Percentiles rank a stretch among this genome's conserved stretches.
Conservation (phyloP, 1,140 invertebrate species). For the Phenacoccus solenopsis region DNA sequence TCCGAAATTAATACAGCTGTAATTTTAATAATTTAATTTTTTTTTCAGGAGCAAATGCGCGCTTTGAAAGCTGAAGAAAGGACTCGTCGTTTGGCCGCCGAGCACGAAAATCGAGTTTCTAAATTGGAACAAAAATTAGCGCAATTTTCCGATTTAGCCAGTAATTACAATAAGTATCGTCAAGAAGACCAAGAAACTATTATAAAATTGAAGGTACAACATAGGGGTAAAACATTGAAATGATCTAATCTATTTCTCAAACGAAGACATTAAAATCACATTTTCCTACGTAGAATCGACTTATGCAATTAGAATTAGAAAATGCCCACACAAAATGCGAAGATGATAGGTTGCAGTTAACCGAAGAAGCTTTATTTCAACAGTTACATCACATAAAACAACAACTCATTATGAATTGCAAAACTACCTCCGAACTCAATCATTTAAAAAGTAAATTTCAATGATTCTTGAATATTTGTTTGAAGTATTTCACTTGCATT, state of each 20-base stretch:
- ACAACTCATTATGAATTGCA: constrained; percentile 31
- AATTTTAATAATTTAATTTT: constrained; percentile 13
- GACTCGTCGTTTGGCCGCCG: constrained; percentile 46
- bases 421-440: constrained; percentile 34
- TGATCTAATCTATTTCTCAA: constrained; percentile 6
- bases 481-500: neutral
- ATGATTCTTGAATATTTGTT: neutral
- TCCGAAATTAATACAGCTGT: neutral
- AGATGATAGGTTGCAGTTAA: constrained; percentile 14
- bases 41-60: constrained; percentile 48
- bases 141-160: constrained; percentile 64
- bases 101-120: constrained; percentile 61
- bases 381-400: constrained; percentile 34
- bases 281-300: constrained; percentile 27
- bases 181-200: constrained; percentile 62
- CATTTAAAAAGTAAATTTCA: constrained; percentile 33
- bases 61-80: constrained; percentile 52
- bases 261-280: constrained; percentile 17
- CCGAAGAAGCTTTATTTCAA: constrained; percentile 28
- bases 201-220: constrained; percentile 44
- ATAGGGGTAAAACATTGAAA: neutral
- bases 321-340: constrained; percentile 25
- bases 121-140: constrained; percentile 62
- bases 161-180: constrained; percentile 58
- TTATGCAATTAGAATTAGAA: constrained; percentile 33